Base-by-base conservation (phyloP, 2,113 vertebrate genomes). In the Burhinus bistriatus region DNA sequence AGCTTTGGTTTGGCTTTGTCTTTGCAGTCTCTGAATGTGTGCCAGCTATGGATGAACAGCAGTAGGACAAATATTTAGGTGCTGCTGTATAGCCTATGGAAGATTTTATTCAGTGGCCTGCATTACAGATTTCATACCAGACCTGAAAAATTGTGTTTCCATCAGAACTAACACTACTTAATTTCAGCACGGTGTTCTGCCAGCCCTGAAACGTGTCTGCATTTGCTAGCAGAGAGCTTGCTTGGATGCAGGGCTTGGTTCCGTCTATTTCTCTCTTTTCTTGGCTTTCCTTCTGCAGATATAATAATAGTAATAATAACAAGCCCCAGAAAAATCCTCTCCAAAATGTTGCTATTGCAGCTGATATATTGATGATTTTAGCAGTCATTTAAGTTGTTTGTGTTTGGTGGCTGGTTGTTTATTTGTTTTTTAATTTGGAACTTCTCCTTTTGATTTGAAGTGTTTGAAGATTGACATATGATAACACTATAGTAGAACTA, bases 11-110 rank as follows among this genome's bases (percentile, higher is more conserved):
- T 95, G 92, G 91, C 95, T 95, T 93, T 94, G 81, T 69, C 85
- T 93, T 76, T 95, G 59, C 79, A 86, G 85, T 57, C 44, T 84
- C 84, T 96, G 94, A 94, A 77, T 83, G 57, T 51, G 69, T 95
- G 92, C 94, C 91, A 97, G 87, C 68, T 45, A 6, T 29, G 75
- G 82, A 88, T 91, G 81, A 87, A 95, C 71, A 82, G 86, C 88
- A 83, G 89, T 54, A 95, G 91, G 86, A 91, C 86, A 95, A 96
- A 95, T 93, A 87, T 90, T 97, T 95, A 95, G 87, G 92, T 83
- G 64, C 91, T 92, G 70, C 93, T 90, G 82, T 93, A 54, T 26
- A 84, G 79, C 80, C 91, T 91, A 58, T 92, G 91, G 89, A 95
- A 90, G 83, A 76, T 87, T 93, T 80, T 84, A 45, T 80, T 93